Evolutionary conservation across 2,888 invertebrate species (phyloP), one percentile per base, ranked within the genome.

Genomic region (Notocelia uddmanniana): DNA sequence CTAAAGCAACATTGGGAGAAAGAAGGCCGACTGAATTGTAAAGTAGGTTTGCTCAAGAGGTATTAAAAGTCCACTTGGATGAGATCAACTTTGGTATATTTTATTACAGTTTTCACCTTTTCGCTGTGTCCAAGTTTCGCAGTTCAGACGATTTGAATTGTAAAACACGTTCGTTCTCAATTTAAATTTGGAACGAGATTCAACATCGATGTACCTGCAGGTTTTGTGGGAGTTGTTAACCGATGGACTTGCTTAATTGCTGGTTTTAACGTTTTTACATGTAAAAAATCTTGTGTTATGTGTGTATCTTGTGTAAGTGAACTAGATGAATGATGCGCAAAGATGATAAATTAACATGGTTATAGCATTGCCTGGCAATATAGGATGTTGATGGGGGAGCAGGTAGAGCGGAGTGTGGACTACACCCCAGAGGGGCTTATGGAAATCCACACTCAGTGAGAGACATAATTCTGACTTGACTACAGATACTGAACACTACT

Each of bases 71-170:
- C 76, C 74, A 75, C 76, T 76, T 62, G 74, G 63, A 63, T 69
- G 69, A 71, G 74, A 75, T 76, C 76, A 75, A 76, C 69, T 75
- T 76, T 34, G 74, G 76, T 75, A 76, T 72, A 72, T 75, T 76
- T 76, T 76, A 76, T 76, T 74, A 74, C 75, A 76, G 76, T 76
- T 76, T 74, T 75, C 76, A 76, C 76, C 75, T 76, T 75, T 75
- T 74, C 76, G 58, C 69, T 41, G 69, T 76, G 76, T 75, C 76
- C 76, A 76, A 76, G 74, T 76, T 75, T 73, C 64, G 74, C 68
- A 72, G 72, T 72, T 72, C 71, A 52, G 58, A 31, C 54, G 37
- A 75, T 76, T 76, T 76, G 76, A 76, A 76, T 76, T 76, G 76
- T 76, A 76, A 74, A 76, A 73, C 76, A 73, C 76, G 76, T 73